These are phyloP conservation scores for Acrossocheilus fasciatus DNA, from an alignment of 2,797 vertebrate species.

Conservation along the genomic window DNA sequence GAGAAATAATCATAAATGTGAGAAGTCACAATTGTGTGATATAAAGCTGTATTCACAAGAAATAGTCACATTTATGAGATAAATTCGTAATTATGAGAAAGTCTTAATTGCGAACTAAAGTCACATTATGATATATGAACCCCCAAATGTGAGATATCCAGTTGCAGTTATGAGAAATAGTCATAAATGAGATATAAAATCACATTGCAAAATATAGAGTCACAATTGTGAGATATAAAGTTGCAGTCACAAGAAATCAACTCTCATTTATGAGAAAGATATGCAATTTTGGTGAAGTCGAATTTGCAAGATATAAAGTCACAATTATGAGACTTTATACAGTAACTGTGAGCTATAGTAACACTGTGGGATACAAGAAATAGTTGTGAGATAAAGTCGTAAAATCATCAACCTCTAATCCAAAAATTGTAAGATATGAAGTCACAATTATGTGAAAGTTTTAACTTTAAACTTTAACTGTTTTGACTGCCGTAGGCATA, in stretches of 20 bases:
- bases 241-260: not conserved
- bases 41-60: not conserved
- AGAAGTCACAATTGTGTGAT: not conserved
- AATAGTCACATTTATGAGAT: not conserved
- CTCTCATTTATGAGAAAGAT: not conserved
- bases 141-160: not conserved
- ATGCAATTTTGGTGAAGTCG: not conserved
- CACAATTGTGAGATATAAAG: not conserved
- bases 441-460: not conserved
- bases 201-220: no score
- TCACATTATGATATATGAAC: not conserved
- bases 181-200: no score
- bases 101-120: not conserved
- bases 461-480: no score
- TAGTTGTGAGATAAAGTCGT: not conserved
- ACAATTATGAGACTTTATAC: not conserved
- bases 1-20: not conserved
- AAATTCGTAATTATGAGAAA: not conserved
- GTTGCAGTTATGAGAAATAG: not conserved
- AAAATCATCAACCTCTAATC: no score
- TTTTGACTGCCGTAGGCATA: not conserved
- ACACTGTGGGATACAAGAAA: not conserved
- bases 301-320: not conserved
- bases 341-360: not conserved
- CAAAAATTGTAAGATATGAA: no score